Evolutionary conservation across 1,140 invertebrate genomes (phyloP).

Genomic region (Nasonia longicornis): DNA sequence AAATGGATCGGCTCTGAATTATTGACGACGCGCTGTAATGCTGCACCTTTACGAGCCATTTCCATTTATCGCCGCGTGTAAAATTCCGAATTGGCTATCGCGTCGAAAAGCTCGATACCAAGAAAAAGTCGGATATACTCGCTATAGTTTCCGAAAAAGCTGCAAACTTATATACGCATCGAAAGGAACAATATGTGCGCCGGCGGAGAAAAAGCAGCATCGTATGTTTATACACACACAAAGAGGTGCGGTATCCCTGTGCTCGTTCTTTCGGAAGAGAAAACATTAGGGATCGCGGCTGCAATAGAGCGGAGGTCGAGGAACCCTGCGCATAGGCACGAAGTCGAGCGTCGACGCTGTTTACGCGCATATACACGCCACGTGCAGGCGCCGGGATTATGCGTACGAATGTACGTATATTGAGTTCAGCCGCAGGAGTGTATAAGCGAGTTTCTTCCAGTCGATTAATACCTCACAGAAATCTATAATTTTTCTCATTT

Average conservation of each 20-base stretch:
- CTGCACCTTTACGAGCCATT: no score
- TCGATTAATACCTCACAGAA: no score
- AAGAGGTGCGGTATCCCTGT: not conserved
- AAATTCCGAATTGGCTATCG: not conserved
- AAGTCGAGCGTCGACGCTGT: not conserved
- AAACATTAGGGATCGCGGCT: not conserved
- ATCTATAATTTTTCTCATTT: no score
- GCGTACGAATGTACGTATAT: no score
- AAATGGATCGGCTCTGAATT: no score
- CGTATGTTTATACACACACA: no score
- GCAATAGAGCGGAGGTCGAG: constrained; percentile 13
- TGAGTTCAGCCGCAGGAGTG: no score
- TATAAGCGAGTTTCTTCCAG: no score
- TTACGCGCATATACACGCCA: constrained; percentile 18
- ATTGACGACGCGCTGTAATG: no score
- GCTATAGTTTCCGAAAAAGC: no score
- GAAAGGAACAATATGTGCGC: constrained; percentile 3
- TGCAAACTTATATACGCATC: not conserved
- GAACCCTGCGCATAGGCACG: constrained; percentile 8
- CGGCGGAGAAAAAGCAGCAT: not conserved
- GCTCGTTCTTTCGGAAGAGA: constrained; percentile 12
- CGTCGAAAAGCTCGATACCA: not conserved
- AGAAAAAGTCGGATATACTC: no score
- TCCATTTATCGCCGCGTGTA: no score
- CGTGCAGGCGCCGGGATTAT: constrained; percentile 2